Evolutionary conservation across 2,797 vertebrate genomes (phyloP).

Genomic region (Poliocrania exsul): DNA sequence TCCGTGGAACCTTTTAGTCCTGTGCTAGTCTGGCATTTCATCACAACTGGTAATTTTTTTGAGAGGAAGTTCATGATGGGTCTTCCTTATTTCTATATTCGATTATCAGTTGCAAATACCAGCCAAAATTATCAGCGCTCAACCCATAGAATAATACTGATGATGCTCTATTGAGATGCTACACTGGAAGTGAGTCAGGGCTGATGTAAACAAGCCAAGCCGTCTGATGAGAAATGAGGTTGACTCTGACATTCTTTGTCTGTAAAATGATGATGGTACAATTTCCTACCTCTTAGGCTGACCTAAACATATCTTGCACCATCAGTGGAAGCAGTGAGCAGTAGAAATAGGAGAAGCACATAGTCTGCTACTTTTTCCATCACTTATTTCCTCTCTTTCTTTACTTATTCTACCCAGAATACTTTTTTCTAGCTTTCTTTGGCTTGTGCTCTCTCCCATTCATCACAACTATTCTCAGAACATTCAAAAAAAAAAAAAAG

Average conservation of each 20-base stretch:
- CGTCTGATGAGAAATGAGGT: background rate
- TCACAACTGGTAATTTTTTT: background rate
- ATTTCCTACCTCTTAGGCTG: background rate
- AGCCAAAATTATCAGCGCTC: background rate
- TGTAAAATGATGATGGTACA: background rate
- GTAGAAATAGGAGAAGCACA: background rate
- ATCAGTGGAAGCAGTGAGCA: background rate
- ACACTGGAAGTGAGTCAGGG: constrained; percentile 4
- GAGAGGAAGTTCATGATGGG: background rate
- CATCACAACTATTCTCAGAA: background rate
- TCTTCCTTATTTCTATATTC: background rate
- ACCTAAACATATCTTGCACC: background rate
- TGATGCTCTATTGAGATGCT: background rate
- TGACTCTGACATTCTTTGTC: background rate
- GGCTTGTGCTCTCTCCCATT: background rate
- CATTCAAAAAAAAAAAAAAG: background rate
- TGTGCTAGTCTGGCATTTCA: background rate
- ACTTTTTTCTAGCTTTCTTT: background rate
- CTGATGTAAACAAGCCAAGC: background rate
- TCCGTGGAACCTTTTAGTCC: background rate
- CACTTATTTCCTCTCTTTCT: background rate
- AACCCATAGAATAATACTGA: background rate
- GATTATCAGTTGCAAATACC: background rate
- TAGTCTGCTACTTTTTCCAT: background rate
- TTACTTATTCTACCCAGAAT: background rate